Percentiles rank a stretch among this genome's conserved stretches.
Evolutionary conservation across 2,113 vertebrate genomes (phyloP).

Genomic region (Sphyrna mokarran): DNA sequence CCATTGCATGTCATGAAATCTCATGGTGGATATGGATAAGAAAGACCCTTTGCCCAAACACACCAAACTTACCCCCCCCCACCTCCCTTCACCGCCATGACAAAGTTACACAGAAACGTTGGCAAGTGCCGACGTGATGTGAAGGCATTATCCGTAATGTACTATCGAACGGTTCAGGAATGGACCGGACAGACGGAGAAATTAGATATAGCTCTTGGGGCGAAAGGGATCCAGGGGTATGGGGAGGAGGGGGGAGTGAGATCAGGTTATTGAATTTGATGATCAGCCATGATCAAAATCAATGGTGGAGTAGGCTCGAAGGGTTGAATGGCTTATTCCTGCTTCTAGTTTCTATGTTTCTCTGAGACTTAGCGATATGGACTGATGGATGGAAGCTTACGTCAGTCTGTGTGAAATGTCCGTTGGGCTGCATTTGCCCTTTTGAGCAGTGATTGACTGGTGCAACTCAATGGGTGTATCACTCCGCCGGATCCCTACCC

Average conservation of each 20-base stretch:
- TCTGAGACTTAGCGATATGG: not conserved
- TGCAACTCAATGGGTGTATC: no score
- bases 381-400: not conserved
- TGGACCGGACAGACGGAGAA: no score
- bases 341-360: no score
- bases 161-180: not conserved
- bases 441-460: not conserved
- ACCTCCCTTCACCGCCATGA: not conserved
- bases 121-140: not conserved
- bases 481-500: no score
- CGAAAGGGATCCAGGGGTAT: no score
- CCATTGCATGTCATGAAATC: not conserved
- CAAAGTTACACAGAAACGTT: not conserved
- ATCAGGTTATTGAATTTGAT: no score
- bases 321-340: no score
- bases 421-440: not conserved
- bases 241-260: no score
- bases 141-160: not conserved
- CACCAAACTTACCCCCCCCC: not conserved
- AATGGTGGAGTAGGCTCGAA: no score
- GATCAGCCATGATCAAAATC: no score
- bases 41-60: not conserved
- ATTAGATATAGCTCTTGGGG: no score
- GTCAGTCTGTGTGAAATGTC: not conserved
- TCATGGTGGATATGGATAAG: not conserved